phyloP scores from a whole-genome alignment of 2,113 vertebrate genomes.

The Micromys minutus region DNA sequence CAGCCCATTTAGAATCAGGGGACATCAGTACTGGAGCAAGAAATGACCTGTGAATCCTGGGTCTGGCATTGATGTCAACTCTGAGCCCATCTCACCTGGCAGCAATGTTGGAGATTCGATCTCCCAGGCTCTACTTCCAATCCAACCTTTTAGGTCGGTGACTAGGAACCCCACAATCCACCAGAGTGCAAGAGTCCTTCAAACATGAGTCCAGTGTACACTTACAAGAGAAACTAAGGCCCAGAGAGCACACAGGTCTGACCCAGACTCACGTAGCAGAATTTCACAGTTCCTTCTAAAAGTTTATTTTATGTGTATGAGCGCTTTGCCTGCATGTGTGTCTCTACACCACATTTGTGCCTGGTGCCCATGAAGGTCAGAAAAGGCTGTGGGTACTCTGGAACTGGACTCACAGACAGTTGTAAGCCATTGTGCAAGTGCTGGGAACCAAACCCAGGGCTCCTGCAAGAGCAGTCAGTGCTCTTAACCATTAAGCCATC shows the following conservation, averaged over 20 bases:
- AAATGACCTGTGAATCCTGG: neutral
- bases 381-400: neutral
- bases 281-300: neutral
- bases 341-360: neutral
- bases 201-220: neutral
- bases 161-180: neutral
- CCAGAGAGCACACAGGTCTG: neutral
- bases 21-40: neutral
- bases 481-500: neutral
- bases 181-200: neutral
- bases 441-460: neutral
- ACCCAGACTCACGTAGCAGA: neutral
- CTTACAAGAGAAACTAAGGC: constrained; percentile 16
- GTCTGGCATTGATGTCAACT: neutral
- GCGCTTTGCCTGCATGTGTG: neutral
- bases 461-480: neutral
- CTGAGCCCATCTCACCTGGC: too few relatives aligned
- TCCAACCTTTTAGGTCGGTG: neutral
- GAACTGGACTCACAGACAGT: neutral
- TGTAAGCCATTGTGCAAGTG: neutral
- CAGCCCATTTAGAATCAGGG: neutral
- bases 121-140: neutral
- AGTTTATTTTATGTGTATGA: neutral
- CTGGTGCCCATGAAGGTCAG: neutral
- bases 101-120: neutral